Evolutionary conservation across 2,113 vertebrate genomes (phyloP), one percentile per base, ranked within the genome.

Genomic region (Zosterops borbonicus): DNA sequence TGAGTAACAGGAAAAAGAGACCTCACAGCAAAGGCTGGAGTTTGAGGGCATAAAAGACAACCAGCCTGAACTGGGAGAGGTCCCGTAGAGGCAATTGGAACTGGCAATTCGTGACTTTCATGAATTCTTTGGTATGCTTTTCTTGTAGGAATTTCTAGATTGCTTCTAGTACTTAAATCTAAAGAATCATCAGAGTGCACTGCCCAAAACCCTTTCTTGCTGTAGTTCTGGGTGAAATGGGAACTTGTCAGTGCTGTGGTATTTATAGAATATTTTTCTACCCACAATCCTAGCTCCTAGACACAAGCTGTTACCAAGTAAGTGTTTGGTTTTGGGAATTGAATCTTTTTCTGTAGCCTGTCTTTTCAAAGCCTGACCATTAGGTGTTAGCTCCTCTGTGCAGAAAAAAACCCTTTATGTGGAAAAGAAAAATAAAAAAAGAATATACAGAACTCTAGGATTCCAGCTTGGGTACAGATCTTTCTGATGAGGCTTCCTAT

Each of bases 211-310:
- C 62, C 31, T 80, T 73, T 69, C 59, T 85, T 92, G 71, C 79
- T 59, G n/a, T 73, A 69, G 50, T 83, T 90, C 59, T 90, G 73
- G 79, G 11, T 81, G 73, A 84, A 90, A 81, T 64, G 76, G 86
- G 73, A 93, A 71, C 94, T 87, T 75, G 89, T 87, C 92, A 87
- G 68, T 74, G 44, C 89, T 78, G 86, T 0, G 52, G 42, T 96
- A 96, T 93, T 96, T 97, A 92, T 95, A 95, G 95, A 79, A 46
- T 86, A 83, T 92, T 94, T 96, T 93, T 96, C 96, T 94, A 94
- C 96, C 95, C 90, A 92, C 85, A 94, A 76, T 93, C 83, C 94
- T 63, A 88, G 68, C 81, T 94, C 69, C 77, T 83, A 90, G 90
- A 96, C 93, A 67, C 90, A 83, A 90, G 93, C 93, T 91, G 94